phyloP scores from a whole-genome alignment of 2,113 vertebrate species.

The Baryphthengus martii region DNA sequence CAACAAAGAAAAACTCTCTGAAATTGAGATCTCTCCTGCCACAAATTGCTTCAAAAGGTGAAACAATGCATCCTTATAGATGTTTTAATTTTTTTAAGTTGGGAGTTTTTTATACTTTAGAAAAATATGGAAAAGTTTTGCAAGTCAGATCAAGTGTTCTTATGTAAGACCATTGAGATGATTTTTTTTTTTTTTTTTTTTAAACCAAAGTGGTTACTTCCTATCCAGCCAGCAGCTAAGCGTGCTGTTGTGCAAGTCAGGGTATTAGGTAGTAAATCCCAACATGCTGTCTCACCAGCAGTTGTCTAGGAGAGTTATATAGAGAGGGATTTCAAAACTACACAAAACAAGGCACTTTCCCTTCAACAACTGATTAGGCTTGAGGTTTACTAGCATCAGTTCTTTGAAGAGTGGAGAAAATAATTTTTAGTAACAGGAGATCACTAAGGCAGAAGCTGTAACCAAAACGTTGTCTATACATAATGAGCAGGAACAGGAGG shows the following conservation, averaged over 20 bases:
- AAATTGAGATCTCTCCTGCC: neutral
- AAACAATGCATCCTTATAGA: neutral
- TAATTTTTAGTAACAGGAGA: neutral
- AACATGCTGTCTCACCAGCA: neutral
- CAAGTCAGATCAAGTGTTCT: neutral
- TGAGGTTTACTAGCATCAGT: neutral
- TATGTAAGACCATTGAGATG: neutral
- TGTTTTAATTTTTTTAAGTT: too few species aligned
- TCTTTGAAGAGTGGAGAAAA: neutral
- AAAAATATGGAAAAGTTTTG: neutral
- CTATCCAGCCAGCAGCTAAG: neutral
- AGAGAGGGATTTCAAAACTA: neutral
- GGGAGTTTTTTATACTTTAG: too few species aligned
- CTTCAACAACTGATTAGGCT: neutral
- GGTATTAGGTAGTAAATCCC: neutral
- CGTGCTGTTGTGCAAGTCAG: neutral
- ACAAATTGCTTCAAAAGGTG: neutral
- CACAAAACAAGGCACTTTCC: neutral
- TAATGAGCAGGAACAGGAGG: neutral
- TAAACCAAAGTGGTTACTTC: neutral
- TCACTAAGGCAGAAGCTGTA: neutral
- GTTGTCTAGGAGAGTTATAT: neutral
- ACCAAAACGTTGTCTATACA: accelerated
- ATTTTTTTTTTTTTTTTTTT: neutral
- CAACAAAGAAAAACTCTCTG: neutral